These are phyloP conservation scores for Triplophysa bombifrons DNA, from an alignment of 2,797 vertebrate species.

Conservation along the genomic window DNA sequence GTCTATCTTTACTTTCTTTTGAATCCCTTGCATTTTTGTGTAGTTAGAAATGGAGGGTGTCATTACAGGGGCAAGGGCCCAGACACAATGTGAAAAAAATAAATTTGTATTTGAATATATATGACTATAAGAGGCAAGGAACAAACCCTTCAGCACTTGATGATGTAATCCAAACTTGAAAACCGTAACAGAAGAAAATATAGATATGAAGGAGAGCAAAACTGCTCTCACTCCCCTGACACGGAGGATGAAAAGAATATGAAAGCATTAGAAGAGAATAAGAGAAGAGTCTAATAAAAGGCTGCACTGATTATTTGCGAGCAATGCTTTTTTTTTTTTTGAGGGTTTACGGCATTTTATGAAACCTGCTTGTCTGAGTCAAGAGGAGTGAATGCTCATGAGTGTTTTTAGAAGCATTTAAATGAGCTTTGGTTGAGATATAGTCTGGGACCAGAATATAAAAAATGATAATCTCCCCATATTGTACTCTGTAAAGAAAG, in stretches of 20 bases:
- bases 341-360: conserved; percentile 14
- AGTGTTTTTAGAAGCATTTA: conserved; percentile 39
- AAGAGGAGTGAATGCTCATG: conserved; percentile 18
- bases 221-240: conserved; percentile 46
- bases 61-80: conserved; percentile 40
- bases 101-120: conserved; percentile 66
- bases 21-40: conserved; percentile 24
- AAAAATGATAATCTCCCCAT: conserved; percentile 49
- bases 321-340: conserved; percentile 30
- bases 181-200: conserved; percentile 53
- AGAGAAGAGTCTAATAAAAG: conserved; percentile 15
- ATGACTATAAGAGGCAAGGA: conserved; percentile 26
- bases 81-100: conserved; percentile 71
- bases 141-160: conserved; percentile 7
- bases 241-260: conserved; percentile 37
- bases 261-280: conserved; percentile 6
- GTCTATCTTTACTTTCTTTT: conserved; percentile 42
- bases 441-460: conserved; percentile 25
- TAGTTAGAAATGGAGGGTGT: conserved; percentile 16
- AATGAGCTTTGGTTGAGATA: conserved; percentile 19
- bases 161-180: conserved; percentile 68
- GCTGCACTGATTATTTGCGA: conserved; percentile 3
- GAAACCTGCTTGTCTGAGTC: conserved; percentile 34
- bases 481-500: conserved; percentile 40
- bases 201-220: conserved; percentile 1